These are phyloP conservation scores for Corythoichthys haematopterus DNA, from an alignment of 2,113 vertebrate species.

Conservation along the genomic window DNA sequence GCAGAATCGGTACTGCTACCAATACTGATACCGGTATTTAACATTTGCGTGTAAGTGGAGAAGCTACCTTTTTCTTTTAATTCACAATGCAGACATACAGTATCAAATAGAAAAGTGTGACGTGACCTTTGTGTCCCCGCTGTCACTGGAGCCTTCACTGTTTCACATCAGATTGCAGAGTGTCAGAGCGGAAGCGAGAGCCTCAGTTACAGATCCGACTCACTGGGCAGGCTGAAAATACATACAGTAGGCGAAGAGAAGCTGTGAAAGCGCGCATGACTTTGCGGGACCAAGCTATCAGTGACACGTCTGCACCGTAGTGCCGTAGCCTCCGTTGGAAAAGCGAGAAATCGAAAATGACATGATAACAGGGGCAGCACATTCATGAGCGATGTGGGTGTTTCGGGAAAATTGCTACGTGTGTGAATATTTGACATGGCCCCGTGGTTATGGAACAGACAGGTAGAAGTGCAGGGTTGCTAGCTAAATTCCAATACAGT, in stretches of 20 bases:
- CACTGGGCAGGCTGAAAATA: slow-evolving; percentile 13
- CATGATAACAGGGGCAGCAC: too few relatives aligned
- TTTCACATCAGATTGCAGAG: slow-evolving; percentile 60
- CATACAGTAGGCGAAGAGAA: slow-evolving; percentile 6
- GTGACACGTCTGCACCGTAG: slow-evolving; percentile 38
- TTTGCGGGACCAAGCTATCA: slow-evolving; percentile 47
- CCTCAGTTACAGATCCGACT: slow-evolving; percentile 19
- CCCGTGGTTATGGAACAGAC: too few relatives aligned
- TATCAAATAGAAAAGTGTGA: slow-evolving; percentile 48
- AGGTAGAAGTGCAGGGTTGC: too few relatives aligned
- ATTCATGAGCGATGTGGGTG: too few relatives aligned
- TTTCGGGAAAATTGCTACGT: too few relatives aligned
- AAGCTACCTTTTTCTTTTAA: slow-evolving; percentile 9
- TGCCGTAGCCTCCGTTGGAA: neutral
- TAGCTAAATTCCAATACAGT: too few relatives aligned
- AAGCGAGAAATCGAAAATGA: too few relatives aligned
- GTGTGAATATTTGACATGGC: too few relatives aligned
- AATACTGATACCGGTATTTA: too few relatives aligned
- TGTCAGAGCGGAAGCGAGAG: slow-evolving; percentile 46
- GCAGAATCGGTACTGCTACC: too few relatives aligned
- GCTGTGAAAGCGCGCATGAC: slow-evolving; percentile 38
- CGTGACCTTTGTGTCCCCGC: slow-evolving; percentile 56
- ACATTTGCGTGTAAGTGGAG: neutral
- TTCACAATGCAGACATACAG: slow-evolving; percentile 23
- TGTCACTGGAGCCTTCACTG: slow-evolving; percentile 48